Base-by-base conservation (phyloP, 2,888 invertebrate species). In the Drosophila leonis region DNA sequence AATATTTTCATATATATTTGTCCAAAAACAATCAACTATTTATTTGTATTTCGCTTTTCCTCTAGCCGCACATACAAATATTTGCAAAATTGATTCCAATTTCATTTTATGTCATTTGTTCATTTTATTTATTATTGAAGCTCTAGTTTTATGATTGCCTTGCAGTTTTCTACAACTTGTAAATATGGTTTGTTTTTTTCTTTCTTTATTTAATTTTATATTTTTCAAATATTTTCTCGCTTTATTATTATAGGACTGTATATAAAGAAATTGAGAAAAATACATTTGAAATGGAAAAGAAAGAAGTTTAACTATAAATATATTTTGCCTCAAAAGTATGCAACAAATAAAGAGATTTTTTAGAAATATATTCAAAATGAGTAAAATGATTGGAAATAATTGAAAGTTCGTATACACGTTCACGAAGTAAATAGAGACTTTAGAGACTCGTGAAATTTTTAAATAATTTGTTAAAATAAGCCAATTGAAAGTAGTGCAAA, bases 131-230 rank as follows among this genome's bases (percentile, higher is more conserved):
- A 83, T 82, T 83, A 83, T 83, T 91, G 92, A 92, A 92, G 92
- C 92, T 92, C 92, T 92, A 92, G 91, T 91, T 91, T 83, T 91
- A 92, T 92, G 92, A 92, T 92, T 92, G 92, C 92, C 92, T 91
- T 92, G 92, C 92, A 92, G 91, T 91, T 91, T 78, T 92, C 91
- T 90, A 91, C 86, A 85, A 85, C 86, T 88, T 87, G 88, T 86
- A 76, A 88, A 90, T 90, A 83, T 80, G 74, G 75, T 83, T 41
- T 27, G 75, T 83, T 41, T 27, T 54, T 10, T n/a, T 35, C 31
- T 33, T 9, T 24, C 4, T 51, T 18, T 33, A 2, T 35, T 52
- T 35, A 35, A 39, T 39, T 39, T 39, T n/a, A 24, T 37, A 54
- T 54, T 29, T 27, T 88, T 80, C 69, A 72, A 75, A 65, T 84